Conservation (phyloP, 2,113 vertebrate genomes). For the Macheiramphus alcinus region DNA sequence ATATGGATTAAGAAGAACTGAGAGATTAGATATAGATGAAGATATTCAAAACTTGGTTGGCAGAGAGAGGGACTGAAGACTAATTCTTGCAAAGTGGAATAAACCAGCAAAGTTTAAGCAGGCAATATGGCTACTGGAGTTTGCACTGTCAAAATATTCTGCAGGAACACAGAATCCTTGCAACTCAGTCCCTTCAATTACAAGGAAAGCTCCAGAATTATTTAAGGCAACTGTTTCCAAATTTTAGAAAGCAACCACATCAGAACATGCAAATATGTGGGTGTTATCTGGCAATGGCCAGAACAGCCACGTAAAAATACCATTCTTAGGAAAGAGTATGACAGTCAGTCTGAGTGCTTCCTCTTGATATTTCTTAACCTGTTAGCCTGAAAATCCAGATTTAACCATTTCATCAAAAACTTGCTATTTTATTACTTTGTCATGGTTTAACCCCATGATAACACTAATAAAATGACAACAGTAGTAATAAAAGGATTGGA, state of each 20-base stretch:
- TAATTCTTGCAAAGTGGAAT: not conserved
- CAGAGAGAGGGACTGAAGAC: not conserved
- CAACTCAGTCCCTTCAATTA: not conserved
- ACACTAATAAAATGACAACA: too few relatives aligned
- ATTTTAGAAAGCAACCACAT: not conserved
- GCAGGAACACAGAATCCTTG: not conserved
- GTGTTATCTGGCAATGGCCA: not conserved
- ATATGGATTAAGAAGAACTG: not conserved
- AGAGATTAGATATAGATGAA: not conserved
- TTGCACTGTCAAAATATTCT: not conserved
- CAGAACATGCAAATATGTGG: not conserved
- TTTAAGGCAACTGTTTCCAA: not conserved
- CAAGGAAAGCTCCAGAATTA: not conserved
- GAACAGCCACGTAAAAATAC: not conserved
- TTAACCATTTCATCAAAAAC: not conserved
- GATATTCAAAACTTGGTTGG: not conserved
- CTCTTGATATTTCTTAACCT: not conserved
- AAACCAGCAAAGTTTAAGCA: not conserved
- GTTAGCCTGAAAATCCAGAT: not conserved
- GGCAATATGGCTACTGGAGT: not conserved
- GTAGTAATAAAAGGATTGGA: too few relatives aligned
- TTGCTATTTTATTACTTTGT: not conserved
- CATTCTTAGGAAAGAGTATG: not conserved
- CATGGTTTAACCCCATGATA: too few relatives aligned
- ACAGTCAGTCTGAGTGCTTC: not conserved